These are phyloP conservation scores for Mesodorylaimus sp. DNA, from an alignment of 2,888 invertebrate species.

Conservation along the genomic window DNA sequence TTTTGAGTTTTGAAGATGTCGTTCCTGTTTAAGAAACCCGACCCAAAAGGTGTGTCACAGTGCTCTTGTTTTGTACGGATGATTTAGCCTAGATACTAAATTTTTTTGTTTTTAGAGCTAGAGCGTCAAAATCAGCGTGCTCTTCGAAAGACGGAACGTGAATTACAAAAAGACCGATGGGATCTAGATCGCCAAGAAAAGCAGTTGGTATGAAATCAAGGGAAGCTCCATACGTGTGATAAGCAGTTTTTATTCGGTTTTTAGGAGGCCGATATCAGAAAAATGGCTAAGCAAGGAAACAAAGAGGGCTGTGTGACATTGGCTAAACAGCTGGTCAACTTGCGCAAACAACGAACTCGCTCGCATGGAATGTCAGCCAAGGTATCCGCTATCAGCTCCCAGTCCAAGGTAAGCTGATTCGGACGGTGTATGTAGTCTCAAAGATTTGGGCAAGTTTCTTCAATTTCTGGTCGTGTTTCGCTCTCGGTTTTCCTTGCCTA, in stretches of 20 bases:
- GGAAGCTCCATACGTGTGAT: neutral
- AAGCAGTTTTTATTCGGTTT: neutral
- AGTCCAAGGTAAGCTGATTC: constrained; percentile 44
- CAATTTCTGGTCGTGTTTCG: neutral
- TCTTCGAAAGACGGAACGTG: constrained; percentile 57
- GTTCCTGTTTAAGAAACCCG: no score
- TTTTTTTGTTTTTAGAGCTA: constrained; percentile 45
- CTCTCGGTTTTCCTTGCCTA: no score
- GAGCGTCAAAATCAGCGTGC: constrained; percentile 61
- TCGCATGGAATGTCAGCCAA: constrained; percentile 63
- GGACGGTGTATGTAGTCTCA: neutral
- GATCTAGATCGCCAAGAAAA: constrained; percentile 71
- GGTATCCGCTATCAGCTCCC: constrained; percentile 54
- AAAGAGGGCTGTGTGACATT: constrained; percentile 48
- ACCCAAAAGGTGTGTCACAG: no score
- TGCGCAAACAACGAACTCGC: constrained; percentile 68
- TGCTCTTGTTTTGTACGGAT: no score
- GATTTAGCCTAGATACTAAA: neutral
- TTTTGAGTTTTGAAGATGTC: no score
- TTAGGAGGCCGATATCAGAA: constrained; percentile 68
- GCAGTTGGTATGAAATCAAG: constrained; percentile 45
- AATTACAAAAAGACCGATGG: constrained; percentile 59
- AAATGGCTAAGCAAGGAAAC: constrained; percentile 66
- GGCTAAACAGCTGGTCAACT: constrained; percentile 68
- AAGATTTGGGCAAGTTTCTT: neutral